A percentile compares a stretch with the other conserved stretches of the same genome.
These are phyloP conservation scores for Hylaea fasciaria DNA, from an alignment of 2,888 invertebrate genomes.

Conservation along the genomic window DNA sequence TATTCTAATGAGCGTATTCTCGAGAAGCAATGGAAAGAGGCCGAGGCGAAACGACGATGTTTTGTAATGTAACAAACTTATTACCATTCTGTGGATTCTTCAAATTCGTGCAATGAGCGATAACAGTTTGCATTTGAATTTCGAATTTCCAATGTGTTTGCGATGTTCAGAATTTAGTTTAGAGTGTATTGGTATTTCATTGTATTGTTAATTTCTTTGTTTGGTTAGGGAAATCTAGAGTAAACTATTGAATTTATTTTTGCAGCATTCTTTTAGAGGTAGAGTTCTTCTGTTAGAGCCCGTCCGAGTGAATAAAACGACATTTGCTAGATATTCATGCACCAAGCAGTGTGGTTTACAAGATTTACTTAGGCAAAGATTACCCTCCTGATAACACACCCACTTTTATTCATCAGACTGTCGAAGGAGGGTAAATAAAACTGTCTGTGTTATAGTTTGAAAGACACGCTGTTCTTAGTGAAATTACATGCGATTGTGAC, in stretches of 20 bases:
- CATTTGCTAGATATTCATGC: too few species aligned
- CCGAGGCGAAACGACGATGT: constrained; percentile 75
- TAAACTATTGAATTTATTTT: too few species aligned
- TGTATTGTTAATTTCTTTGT: neutral
- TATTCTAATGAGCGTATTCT: constrained; percentile 81
- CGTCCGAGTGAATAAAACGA: too few species aligned
- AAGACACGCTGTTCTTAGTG: too few species aligned
- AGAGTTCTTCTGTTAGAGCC: neutral
- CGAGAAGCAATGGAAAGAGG: constrained; percentile 74
- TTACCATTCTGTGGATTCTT: constrained; percentile 45
- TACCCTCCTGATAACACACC: too few species aligned
- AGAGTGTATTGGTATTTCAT: constrained; percentile 1
- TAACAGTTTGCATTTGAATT: constrained; percentile 24
- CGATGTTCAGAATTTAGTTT: constrained; percentile 14
- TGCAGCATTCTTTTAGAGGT: too few species aligned
- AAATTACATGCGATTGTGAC: too few species aligned
- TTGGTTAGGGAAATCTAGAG: neutral
- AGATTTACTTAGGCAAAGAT: too few species aligned
- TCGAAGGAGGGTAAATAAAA: too few species aligned
- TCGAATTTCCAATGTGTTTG: constrained; percentile 20
- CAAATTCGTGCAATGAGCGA: constrained; percentile 49
- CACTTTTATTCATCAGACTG: too few species aligned
- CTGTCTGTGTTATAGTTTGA: too few species aligned
- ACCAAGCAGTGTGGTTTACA: too few species aligned
- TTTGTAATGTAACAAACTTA: constrained; percentile 54